phyloP scores from a whole-genome alignment of 2,113 vertebrate genomes.

The Austrofundulus limnaeus region DNA sequence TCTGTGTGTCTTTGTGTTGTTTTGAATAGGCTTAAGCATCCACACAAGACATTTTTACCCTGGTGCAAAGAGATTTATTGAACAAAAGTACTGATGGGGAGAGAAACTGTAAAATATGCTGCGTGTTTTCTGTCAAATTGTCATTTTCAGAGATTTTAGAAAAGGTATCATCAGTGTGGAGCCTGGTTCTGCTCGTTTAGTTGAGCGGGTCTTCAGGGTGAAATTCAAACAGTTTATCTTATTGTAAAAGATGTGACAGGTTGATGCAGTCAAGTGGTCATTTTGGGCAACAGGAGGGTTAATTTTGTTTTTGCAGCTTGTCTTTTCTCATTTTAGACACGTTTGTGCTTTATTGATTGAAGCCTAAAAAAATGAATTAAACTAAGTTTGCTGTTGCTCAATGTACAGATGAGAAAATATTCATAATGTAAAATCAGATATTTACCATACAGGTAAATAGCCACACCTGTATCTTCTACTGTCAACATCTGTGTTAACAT shows the following conservation, averaged over 20 bases:
- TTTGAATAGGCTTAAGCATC: conserved; percentile 6
- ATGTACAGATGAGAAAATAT: too few relatives aligned
- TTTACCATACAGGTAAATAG: too few relatives aligned
- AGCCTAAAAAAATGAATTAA: too few relatives aligned
- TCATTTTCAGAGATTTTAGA: conserved; percentile 6
- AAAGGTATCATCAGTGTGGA: not conserved
- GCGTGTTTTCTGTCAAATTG: conserved; percentile 13
- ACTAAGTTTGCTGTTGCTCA: too few relatives aligned
- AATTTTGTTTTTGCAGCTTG: too few relatives aligned
- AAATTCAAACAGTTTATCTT: conserved; percentile 32
- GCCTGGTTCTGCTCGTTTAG: conserved; percentile 13
- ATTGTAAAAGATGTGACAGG: conserved; percentile 9
- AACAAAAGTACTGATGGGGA: conserved; percentile 8
- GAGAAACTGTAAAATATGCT: not conserved
- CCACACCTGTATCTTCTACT: too few relatives aligned
- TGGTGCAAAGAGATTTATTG: not conserved
- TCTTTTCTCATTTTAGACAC: too few relatives aligned
- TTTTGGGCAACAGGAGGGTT: too few relatives aligned
- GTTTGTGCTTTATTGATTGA: too few relatives aligned
- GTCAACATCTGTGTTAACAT: too few relatives aligned
- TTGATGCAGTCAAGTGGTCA: not conserved
- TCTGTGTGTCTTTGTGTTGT: conserved; percentile 22
- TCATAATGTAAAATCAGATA: too few relatives aligned
- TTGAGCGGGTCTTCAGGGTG: conserved; percentile 9
- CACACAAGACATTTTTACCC: not conserved